phyloP scores from a whole-genome alignment of 2,797 vertebrate genomes.

The Sphenodon punctatus region DNA sequence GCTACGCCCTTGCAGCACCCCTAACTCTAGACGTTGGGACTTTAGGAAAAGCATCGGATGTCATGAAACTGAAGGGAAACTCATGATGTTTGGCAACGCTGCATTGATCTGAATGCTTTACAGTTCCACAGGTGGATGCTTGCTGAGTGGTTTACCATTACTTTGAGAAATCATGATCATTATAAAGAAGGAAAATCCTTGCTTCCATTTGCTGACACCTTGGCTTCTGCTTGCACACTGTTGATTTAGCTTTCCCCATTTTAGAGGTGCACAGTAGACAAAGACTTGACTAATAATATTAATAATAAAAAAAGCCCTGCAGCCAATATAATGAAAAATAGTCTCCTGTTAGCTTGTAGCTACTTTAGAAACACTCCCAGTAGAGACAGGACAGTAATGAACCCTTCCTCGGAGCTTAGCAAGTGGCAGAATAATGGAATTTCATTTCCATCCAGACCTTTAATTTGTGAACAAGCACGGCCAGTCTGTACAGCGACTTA shows the following conservation, averaged over 20 bases:
- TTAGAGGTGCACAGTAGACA: conserved; percentile 23
- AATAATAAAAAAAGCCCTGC: conserved; percentile 34
- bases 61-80: no score
- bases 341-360: conserved; percentile 26
- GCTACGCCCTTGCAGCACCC: no score
- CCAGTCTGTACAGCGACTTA: conserved; percentile 65
- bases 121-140: neutral
- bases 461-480: conserved; percentile 64
- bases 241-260: conserved; percentile 20
- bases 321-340: conserved; percentile 24
- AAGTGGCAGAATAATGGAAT: conserved; percentile 49
- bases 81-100: no score
- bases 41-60: no score
- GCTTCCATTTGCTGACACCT: neutral
- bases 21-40: no score
- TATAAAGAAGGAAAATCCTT: fast-evolving
- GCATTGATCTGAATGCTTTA: no score
- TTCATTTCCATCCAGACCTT: conserved; percentile 56
- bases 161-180: neutral
- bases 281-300: conserved; percentile 24
- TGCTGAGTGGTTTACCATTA: neutral
- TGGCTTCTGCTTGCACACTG: neutral
- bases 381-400: conserved; percentile 19
- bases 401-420: conserved; percentile 39
- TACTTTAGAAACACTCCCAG: conserved; percentile 40